Base-by-base conservation (phyloP, 2,797 vertebrate genomes). In the Hypotaenidia okinawae region DNA sequence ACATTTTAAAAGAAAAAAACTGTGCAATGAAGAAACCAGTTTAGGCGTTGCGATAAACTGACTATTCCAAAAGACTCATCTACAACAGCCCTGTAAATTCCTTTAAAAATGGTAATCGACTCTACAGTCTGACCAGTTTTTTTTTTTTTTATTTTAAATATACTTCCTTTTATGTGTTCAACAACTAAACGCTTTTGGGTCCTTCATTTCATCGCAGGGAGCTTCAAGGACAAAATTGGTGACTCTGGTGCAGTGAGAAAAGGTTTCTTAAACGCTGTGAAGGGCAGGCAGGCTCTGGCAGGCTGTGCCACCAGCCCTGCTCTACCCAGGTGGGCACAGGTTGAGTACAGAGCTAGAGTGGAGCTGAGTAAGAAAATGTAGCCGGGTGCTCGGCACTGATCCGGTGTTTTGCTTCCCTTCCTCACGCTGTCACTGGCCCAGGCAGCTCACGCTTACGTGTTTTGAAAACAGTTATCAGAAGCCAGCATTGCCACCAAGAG, bases 111-210 rank as follows among this genome's bases (percentile, higher is more conserved):
- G 98, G 97, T 97, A 99, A 97, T 97, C 98, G 98, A 98, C 97
- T 98, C 98, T 98, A 98, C 98, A 98, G 98, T 98, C 98, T 99
- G 98, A 99, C 98, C 98, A 98, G 98, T 98, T 99, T 99, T 98
- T 45, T 43, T 41, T 41, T 45, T 23, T 97, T 98, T 98, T 97
- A 96, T 98, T 98, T 98, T 97, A 99, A 98, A 99, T 99, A 99
- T 98, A 99, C 98, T 99, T 99, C 98, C 98, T 99, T 99, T 99
- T 99, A 99, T 98, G 99, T 99, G 99, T 99, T 99, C 98, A 99
- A 98, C 98, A 98, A 98, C 97, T 97, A 91, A 98, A 96, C 97
- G 97, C 93, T 97, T 98, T 98, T 97, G 98, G 97, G 96, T 98
- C 98, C 97, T 98, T 98, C 98, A 98, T 98, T 98, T 98, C 95